Conservation (phyloP, 2,113 vertebrate species). For the Ammodytes dubius region DNA sequence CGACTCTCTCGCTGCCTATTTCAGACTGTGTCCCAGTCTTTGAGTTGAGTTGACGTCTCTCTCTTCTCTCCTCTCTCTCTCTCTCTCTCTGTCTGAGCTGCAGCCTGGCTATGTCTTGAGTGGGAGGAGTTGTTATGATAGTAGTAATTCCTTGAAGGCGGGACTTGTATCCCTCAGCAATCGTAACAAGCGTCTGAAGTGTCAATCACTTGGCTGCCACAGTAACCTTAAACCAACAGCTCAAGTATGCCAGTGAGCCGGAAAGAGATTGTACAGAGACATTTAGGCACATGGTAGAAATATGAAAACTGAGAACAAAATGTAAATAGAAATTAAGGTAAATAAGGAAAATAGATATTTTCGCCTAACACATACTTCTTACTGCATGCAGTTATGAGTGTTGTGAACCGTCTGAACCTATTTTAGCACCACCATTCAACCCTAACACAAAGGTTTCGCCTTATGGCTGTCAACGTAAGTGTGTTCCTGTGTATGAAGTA, state of each 20-base stretch:
- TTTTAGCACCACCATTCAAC: too few species aligned
- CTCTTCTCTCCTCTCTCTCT: slow-evolving; percentile 15
- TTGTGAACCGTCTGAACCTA: not conserved
- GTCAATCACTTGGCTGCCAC: slow-evolving; percentile 63
- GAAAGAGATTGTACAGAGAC: slow-evolving; percentile 3
- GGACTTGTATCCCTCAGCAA: slow-evolving; percentile 62
- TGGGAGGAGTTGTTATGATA: slow-evolving; percentile 73
- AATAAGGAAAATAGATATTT: not conserved
- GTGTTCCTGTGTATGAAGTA: not conserved
- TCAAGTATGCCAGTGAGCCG: slow-evolving; percentile 17
- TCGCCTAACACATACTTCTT: not conserved
- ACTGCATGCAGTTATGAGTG: not conserved
- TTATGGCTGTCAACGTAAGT: not conserved
- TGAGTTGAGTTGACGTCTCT: slow-evolving; percentile 28
- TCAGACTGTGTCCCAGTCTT: slow-evolving; percentile 25
- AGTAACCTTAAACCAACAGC: slow-evolving; percentile 61
- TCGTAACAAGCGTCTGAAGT: slow-evolving; percentile 50
- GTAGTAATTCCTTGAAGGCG: slow-evolving; percentile 76
- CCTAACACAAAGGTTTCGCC: not conserved
- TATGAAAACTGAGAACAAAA: not conserved
- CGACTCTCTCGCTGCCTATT: slow-evolving; percentile 29
- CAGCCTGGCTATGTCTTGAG: slow-evolving; percentile 48
- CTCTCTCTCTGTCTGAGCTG: slow-evolving; percentile 37
- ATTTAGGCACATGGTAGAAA: not conserved
- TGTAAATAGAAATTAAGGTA: slow-evolving; percentile 2